Evolutionary conservation across 2,888 invertebrate species (phyloP).

Genomic region (Ophioninae sp.): DNA sequence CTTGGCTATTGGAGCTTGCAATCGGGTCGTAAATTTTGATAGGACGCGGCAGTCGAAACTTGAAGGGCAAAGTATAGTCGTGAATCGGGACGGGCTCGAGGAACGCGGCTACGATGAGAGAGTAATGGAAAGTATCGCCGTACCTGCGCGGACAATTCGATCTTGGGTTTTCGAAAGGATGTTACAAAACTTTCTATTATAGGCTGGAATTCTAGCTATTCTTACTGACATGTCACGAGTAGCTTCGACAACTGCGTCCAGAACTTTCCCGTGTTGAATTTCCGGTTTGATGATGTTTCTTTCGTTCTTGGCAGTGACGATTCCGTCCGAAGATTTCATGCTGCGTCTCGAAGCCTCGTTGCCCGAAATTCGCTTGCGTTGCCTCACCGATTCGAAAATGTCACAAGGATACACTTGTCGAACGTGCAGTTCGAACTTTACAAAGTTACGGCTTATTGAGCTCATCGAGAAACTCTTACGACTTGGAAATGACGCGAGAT

Average conservation of each 20-base stretch:
- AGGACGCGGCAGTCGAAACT: conserved; percentile 65
- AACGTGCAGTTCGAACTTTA: neutral
- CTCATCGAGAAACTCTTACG: conserved; percentile 8
- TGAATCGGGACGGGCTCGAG: conserved; percentile 64
- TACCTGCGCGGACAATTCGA: conserved; percentile 66
- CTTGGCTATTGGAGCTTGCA: conserved; percentile 32
- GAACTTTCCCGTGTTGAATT: conserved; percentile 41
- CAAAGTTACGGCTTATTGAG: neutral
- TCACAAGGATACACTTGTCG: neutral
- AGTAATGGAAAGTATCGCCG: conserved; percentile 69
- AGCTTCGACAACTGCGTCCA: conserved; percentile 68
- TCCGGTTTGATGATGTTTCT: conserved; percentile 17
- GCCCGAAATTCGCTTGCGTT: conserved; percentile 11
- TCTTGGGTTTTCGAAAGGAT: neutral
- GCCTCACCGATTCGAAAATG: conserved; percentile 4
- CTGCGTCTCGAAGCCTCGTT: conserved; percentile 18
- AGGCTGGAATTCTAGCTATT: neutral
- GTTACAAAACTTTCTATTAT: neutral
- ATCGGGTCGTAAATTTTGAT: conserved; percentile 54
- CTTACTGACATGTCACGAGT: conserved; percentile 70
- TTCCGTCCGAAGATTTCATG: conserved; percentile 7
- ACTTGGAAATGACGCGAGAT: conserved; percentile 31
- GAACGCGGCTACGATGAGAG: conserved; percentile 67
- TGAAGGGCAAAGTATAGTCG: conserved; percentile 65
- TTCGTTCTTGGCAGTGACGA: conserved; percentile 7